These are phyloP conservation scores for Neria commutata DNA, from an alignment of 2,888 invertebrate genomes.

Conservation along the genomic window DNA sequence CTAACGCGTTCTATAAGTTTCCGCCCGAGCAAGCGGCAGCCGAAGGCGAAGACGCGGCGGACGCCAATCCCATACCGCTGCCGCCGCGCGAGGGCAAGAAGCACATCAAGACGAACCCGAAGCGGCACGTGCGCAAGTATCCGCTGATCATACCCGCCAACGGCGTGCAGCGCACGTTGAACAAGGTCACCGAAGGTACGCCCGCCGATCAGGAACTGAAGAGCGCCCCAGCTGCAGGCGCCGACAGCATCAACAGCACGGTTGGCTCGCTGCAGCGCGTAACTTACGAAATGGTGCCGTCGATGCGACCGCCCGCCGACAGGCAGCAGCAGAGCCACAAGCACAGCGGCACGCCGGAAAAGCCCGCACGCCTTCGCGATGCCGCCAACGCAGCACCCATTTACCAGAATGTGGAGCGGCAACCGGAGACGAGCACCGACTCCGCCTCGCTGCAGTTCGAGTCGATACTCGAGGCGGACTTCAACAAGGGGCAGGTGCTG, in stretches of 20 bases:
- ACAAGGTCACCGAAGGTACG: constrained; percentile 64
- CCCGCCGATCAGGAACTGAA: constrained; percentile 45
- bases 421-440: constrained; percentile 47
- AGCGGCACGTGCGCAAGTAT: constrained; percentile 80
- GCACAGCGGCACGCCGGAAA: constrained; percentile 40
- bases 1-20: constrained; percentile 56
- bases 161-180: constrained; percentile 68
- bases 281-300: constrained; percentile 47
- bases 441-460: constrained; percentile 61
- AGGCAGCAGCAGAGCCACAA: constrained; percentile 18
- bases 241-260: constrained; percentile 13
- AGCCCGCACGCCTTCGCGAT: constrained; percentile 32
- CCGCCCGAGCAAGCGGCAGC: constrained; percentile 34
- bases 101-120: constrained; percentile 66
- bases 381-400: constrained; percentile 32
- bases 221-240: constrained; percentile 18
- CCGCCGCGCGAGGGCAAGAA: constrained; percentile 73
- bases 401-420: constrained; percentile 52
- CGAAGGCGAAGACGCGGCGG: constrained; percentile 13
- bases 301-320: constrained; percentile 43
- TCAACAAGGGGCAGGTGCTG: constrained; percentile 49
- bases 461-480: constrained; percentile 59
- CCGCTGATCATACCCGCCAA: constrained; percentile 77
- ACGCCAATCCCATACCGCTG: constrained; percentile 73
- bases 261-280: constrained; percentile 16